These are phyloP conservation scores for Clarias platycephalus DNA, from an alignment of 2,797 vertebrate species.

Conservation along the genomic window DNA sequence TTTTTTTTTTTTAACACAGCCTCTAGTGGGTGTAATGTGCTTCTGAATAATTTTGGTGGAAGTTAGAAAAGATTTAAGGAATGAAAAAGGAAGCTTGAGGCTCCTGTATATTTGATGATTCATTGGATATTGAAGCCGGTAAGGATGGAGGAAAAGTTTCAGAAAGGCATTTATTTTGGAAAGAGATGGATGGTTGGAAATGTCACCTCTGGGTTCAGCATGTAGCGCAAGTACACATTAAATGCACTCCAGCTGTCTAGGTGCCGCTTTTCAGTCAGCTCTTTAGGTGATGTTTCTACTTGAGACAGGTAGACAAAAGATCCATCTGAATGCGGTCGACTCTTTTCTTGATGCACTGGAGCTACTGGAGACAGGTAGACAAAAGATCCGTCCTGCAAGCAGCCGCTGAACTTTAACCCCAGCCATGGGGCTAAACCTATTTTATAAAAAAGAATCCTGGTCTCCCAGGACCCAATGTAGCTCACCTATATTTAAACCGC, in stretches of 20 bases:
- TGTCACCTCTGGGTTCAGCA: not conserved
- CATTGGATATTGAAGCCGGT: not conserved
- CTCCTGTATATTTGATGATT: not conserved
- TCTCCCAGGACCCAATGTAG: slow-evolving; percentile 28
- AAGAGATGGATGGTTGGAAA: not conserved
- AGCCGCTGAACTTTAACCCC: slow-evolving; percentile 21
- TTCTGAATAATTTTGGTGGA: slow-evolving; percentile 28
- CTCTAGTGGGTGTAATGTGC: slow-evolving; percentile 17
- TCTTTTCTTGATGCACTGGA: slow-evolving; percentile 5
- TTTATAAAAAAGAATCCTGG: not conserved
- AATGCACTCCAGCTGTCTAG: slow-evolving; percentile 3
- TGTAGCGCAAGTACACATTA: not conserved
- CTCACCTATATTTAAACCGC: slow-evolving; percentile 49
- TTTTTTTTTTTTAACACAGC: not conserved
- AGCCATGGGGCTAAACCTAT: slow-evolving; percentile 24
- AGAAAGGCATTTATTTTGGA: slow-evolving; percentile 19
- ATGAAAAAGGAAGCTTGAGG: slow-evolving; percentile 5
- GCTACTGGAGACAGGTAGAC: slow-evolving; percentile 26
- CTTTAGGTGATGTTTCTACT: slow-evolving; percentile 6
- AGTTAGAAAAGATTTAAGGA: slow-evolving; percentile 26
- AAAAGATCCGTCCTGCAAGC: slow-evolving; percentile 21
- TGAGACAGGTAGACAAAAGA: slow-evolving; percentile 30
- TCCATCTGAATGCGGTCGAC: not conserved
- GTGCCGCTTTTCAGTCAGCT: not conserved
- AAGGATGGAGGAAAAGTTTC: not conserved